A percentile compares a stretch with the other conserved stretches of the same genome.
These are phyloP conservation scores for Sisyra nigra DNA, from an alignment of 2,888 invertebrate species.

Conservation along the genomic window DNA sequence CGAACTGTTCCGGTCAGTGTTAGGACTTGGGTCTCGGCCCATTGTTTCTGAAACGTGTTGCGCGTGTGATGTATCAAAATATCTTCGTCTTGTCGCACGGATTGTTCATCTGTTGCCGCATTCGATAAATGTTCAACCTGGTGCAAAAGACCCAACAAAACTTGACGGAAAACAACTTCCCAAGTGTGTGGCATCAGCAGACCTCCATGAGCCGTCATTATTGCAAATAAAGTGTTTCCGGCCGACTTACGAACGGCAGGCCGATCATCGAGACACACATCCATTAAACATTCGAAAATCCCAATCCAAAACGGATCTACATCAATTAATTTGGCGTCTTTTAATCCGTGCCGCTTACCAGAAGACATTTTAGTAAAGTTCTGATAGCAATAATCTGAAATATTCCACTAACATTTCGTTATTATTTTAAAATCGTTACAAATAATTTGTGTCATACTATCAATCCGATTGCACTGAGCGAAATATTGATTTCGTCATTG, in stretches of 20 bases:
- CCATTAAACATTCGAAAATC: slow-evolving; percentile 70
- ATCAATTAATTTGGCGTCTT: slow-evolving; percentile 64
- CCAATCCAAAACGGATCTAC: slow-evolving; percentile 96
- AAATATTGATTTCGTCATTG: slow-evolving; percentile 92
- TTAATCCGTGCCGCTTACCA: slow-evolving; percentile 53
- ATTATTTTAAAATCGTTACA: slow-evolving; percentile 12
- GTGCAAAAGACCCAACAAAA: slow-evolving; percentile 86
- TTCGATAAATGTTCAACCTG: slow-evolving; percentile 67
- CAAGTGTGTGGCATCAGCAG: slow-evolving; percentile 78
- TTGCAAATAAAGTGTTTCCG: slow-evolving; percentile 93
- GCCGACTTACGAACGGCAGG: slow-evolving; percentile 96
- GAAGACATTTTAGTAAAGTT: slow-evolving; percentile 72
- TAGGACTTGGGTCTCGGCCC: slow-evolving; percentile 94
- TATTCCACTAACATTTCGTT: slow-evolving; percentile 70
- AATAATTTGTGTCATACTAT: slow-evolving; percentile 26
- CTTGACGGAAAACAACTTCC: slow-evolving; percentile 90
- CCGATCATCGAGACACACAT: slow-evolving; percentile 84
- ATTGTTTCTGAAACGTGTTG: slow-evolving; percentile 97
- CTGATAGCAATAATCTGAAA: slow-evolving; percentile 94
- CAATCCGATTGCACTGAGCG: slow-evolving; percentile 88
- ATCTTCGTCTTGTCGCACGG: slow-evolving; percentile 81
- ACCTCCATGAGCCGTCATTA: slow-evolving; percentile 88
- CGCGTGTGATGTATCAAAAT: slow-evolving; percentile 96
- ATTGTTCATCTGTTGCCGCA: slow-evolving; percentile 58
- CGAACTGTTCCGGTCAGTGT: slow-evolving; percentile 84